Evolutionary conservation across 2,113 vertebrate species (phyloP), one percentile per base, ranked within the genome.

Genomic region (Dromaius novaehollandiae): DNA sequence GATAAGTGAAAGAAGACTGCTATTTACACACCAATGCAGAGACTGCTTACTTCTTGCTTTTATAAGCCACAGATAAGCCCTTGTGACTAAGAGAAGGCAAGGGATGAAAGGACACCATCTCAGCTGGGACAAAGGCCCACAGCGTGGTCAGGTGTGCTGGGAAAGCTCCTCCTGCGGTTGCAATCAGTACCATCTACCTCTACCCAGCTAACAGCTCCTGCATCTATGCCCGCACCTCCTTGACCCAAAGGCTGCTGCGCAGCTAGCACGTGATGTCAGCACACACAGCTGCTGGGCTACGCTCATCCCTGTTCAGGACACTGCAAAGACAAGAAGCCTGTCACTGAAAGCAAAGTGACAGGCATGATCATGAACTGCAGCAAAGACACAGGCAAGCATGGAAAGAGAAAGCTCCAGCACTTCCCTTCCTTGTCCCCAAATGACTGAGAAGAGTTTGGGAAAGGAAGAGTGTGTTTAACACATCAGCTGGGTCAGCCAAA

Each of bases 21-120:
- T 28, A 13, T 73, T 76, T 28, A 32, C 38, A 40, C 0, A 0
- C 8, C 55, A 30, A 36, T 42, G 42, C 28, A 13, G 18, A 24
- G 38, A n/a, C 13, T 13, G 46, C 40, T 70, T 48, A n/a, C 63
- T 65, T 82, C 44, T n/a, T n/a, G n/a, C 74, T 34, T 42, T 44
- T 58, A n/a, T 13, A 48, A 82, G 55, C 14, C 38, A 63, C 3
- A 61, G 30, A 36, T 1, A 56, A 15, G 34, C 26, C 28, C 76
- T 42, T 56, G 55, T 56, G 46, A 78, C 42, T 28, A 66, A 26
- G 4, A 82, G 5, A 32, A 17, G 11, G 58, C 40, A 42, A 71
- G 24, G 25, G 50, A 75, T 2, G 1, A 51, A 66, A 51, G 9
- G 3, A 71, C 10, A 2, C 22, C 50, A 38, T 38, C 38, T 63